A percentile compares a stretch with the other conserved stretches of the same genome.
These are phyloP conservation scores for Oreochromis mossambicus DNA, from an alignment of 2,797 vertebrate genomes.

Conservation along the genomic window DNA sequence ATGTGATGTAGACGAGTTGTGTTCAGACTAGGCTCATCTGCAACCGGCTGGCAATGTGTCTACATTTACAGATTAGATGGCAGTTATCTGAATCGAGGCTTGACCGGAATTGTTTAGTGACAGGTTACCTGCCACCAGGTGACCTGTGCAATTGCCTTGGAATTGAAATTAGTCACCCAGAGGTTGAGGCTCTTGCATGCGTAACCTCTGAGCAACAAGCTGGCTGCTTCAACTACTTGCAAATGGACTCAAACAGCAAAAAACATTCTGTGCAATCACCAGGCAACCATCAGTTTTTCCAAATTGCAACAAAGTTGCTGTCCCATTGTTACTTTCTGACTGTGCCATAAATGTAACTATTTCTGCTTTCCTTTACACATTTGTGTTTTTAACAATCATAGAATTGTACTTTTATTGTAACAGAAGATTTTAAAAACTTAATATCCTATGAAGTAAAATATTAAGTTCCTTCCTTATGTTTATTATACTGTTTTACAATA, in stretches of 20 bases:
- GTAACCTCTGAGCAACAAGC: background rate
- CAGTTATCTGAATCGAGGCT: background rate
- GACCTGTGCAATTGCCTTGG: background rate
- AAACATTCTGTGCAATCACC: background rate
- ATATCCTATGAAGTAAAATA: background rate
- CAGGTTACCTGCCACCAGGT: background rate
- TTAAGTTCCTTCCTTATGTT: background rate
- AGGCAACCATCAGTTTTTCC: background rate
- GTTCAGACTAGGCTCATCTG: background rate
- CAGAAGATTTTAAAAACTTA: background rate
- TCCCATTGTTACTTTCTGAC: background rate
- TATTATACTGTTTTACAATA: background rate
- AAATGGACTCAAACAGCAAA: background rate
- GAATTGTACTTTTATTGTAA: background rate
- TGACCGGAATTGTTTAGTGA: background rate
- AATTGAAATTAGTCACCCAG: background rate
- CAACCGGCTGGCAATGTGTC: background rate
- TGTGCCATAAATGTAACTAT: background rate
- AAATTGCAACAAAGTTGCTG: background rate
- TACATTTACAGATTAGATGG: no score
- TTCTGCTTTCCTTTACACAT: background rate
- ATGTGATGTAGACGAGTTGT: background rate
- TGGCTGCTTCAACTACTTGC: background rate
- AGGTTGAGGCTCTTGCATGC: background rate
- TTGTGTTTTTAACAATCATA: background rate